Percentiles rank a stretch among this genome's conserved stretches.
phyloP scores from a whole-genome alignment of 2,113 vertebrate genomes.

The Otolemur garnettii region DNA sequence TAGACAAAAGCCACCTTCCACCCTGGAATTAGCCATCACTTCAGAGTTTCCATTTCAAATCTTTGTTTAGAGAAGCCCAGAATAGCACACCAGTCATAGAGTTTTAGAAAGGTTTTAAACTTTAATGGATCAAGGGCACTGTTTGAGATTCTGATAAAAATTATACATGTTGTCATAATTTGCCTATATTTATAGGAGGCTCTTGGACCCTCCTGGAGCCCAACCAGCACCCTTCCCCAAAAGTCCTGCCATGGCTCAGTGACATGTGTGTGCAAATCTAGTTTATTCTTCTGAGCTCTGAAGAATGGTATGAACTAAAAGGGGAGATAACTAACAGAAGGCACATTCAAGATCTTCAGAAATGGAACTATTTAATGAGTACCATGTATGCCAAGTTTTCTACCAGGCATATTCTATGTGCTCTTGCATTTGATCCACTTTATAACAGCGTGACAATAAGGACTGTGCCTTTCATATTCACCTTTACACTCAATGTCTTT shows the following conservation, averaged over 20 bases:
- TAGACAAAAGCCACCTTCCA: slow-evolving; percentile 28
- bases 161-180: background rate
- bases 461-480: background rate
- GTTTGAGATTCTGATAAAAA: slow-evolving; percentile 21
- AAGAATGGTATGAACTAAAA: background rate
- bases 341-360: background rate
- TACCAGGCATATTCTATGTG: background rate
- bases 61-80: background rate
- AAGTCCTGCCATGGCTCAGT: background rate
- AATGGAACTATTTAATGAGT: background rate
- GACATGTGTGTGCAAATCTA: background rate
- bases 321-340: background rate
- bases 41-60: slow-evolving; percentile 46
- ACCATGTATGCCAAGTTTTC: background rate
- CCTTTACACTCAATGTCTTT: background rate
- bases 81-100: background rate
- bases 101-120: background rate
- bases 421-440: background rate
- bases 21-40: background rate
- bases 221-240: background rate
- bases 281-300: background rate
- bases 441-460: background rate
- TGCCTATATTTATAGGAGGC: background rate
- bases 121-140: background rate
- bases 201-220: background rate